phyloP scores from a whole-genome alignment of 2,113 vertebrate species.

The Scalopus aquaticus region DNA sequence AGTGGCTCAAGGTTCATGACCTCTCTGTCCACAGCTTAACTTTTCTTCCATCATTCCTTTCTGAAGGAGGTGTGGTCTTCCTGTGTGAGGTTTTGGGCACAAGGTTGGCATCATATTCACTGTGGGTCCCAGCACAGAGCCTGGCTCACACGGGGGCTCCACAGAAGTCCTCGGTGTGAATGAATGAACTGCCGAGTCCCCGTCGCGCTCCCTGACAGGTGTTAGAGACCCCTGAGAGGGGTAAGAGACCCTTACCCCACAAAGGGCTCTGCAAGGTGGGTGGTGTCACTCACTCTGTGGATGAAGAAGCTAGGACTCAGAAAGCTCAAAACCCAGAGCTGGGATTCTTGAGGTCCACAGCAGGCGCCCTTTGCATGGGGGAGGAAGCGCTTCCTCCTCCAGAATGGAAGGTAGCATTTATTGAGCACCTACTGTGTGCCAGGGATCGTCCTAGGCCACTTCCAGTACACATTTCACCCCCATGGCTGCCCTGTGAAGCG shows the following conservation, averaged over 20 bases:
- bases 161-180: background rate
- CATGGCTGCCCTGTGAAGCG: background rate
- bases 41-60: background rate
- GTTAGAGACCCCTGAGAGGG: background rate
- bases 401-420: background rate
- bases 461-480: background rate
- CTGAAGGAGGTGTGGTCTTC: background rate
- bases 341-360: background rate
- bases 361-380: background rate
- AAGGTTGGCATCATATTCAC: background rate
- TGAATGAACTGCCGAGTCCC: background rate
- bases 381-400: too few relatives aligned
- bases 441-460: background rate
- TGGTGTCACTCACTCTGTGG: background rate
- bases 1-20: background rate
- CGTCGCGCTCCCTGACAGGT: background rate
- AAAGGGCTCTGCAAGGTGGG: background rate
- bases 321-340: background rate
- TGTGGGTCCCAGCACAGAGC: background rate
- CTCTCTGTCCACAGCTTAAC: background rate
- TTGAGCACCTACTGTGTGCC: background rate
- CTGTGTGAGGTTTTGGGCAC: background rate
- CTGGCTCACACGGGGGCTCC: fast-evolving
- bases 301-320: background rate
- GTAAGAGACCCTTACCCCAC: background rate